Base-by-base conservation (phyloP, 2,797 vertebrate species). In the Loris lydekkerianus region DNA sequence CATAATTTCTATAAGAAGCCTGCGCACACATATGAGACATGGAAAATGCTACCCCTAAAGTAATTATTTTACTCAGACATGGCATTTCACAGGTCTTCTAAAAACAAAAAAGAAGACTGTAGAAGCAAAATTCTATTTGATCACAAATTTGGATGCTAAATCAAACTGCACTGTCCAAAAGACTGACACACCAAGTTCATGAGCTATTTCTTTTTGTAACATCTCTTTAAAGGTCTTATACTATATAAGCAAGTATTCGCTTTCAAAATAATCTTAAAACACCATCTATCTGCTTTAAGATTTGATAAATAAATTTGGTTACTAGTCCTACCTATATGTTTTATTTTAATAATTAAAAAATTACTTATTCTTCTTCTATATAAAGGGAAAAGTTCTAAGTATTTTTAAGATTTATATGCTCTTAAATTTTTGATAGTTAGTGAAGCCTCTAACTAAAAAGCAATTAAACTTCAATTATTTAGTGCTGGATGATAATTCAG, bases 401-500 rank as follows among this genome's bases (percentile, higher is more conserved):
- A 31, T 63, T 63, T 58, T 56, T 27, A 56, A 29, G 77, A 78
- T 69, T 84, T 37, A 87, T 23, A 93, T 9, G 18, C 9, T 31
- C 46, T 76, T 65, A 46, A 37, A 20, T 77, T 53, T n/a, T 83
- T 83, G 17, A 61, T 4, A 65, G 13, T 10, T 65, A 92, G 58
- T 63, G 3, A 90, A 21, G 15, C 53, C 84, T 95, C 43, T 83
- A 87, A 95, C 60, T 93, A 46, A 96, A 93, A 84, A 83, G 11
- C 40, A 93, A 60, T 40, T 75, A 86, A 56, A 83, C n/a, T 69
- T 86, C 34, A 83, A 84, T 82, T 43, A 85, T 46, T 86, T 94
- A 91, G 29, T 92, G 61, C 20, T 40, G 81, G 43, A 86, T 7
- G 61, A 56, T 11, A 95, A 89, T 60, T 82, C 61, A 77, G 67